These are phyloP conservation scores for Diplolepis rosae DNA, from an alignment of 2,888 invertebrate genomes.

Conservation along the genomic window DNA sequence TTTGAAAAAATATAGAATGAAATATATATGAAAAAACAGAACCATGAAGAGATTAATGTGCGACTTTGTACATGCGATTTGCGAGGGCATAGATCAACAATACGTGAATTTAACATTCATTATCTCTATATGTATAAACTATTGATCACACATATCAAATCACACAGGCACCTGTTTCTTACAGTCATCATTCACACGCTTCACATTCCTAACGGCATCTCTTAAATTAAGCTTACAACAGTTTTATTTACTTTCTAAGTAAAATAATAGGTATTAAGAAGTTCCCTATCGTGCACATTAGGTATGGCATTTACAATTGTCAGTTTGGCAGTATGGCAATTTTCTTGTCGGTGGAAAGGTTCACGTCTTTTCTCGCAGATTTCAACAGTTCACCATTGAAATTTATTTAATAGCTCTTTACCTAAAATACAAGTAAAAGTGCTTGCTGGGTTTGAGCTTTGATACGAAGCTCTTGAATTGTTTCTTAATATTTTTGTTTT, in stretches of 20 bases:
- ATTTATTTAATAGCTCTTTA: background rate
- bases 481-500: slow-evolving; percentile 21
- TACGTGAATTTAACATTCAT: slow-evolving; percentile 67
- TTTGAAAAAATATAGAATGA: background rate
- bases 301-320: slow-evolving; percentile 69
- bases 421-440: slow-evolving; percentile 8
- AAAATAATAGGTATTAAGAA: slow-evolving; percentile 69
- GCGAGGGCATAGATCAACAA: slow-evolving; percentile 65
- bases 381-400: background rate
- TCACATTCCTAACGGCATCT: slow-evolving; percentile 59
- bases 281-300: slow-evolving; percentile 69
- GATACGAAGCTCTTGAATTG: slow-evolving; percentile 23
- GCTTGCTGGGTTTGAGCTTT: slow-evolving; percentile 29
- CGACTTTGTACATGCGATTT: slow-evolving; percentile 66
- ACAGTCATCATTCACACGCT: slow-evolving; percentile 53
- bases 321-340: slow-evolving; percentile 73
- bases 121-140: slow-evolving; percentile 61
- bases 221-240: slow-evolving; percentile 62
- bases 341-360: slow-evolving; percentile 64
- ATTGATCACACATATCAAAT: slow-evolving; percentile 45
- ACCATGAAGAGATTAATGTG: slow-evolving; percentile 49
- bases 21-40: background rate
- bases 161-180: slow-evolving; percentile 62
- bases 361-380: slow-evolving; percentile 51
- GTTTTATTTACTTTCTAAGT: slow-evolving; percentile 66